These are phyloP conservation scores for Caenorhabditis brenneri DNA, from an alignment of 1,140 invertebrate genomes.

Conservation along the genomic window DNA sequence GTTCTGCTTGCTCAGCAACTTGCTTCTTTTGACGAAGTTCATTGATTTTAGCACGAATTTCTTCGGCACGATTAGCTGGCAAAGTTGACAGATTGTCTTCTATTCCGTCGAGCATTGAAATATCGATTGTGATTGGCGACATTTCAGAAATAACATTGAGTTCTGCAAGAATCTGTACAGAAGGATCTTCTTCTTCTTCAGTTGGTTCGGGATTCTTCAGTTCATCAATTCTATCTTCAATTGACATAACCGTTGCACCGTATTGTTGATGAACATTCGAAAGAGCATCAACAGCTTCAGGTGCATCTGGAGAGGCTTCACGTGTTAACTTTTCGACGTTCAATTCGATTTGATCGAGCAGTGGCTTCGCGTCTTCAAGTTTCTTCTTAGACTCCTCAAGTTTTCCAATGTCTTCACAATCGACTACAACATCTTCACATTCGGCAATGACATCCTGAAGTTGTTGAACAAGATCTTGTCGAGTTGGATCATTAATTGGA, in stretches of 20 bases:
- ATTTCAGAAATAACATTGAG: neutral
- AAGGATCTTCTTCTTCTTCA: neutral
- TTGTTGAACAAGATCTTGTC: constrained; percentile 21
- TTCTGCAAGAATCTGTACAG: neutral
- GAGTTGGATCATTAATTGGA: constrained; percentile 5
- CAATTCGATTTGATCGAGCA: neutral
- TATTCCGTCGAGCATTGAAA: neutral
- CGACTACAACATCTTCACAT: constrained; percentile 11
- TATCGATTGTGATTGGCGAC: neutral
- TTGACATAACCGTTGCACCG: constrained; percentile 5
- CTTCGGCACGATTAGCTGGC: neutral
- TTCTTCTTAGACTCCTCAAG: neutral
- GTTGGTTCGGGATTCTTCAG: neutral
- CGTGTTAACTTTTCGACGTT: constrained; percentile 15
- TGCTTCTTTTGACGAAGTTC: constrained; percentile 12
- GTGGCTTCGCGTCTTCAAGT: neutral
- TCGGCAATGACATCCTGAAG: constrained; percentile 8
- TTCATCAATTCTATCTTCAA: constrained; percentile 26
- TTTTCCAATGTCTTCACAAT: neutral
- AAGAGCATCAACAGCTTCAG: constrained; percentile 11
- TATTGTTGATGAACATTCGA: constrained; percentile 35
- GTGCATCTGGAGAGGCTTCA: constrained; percentile 23
- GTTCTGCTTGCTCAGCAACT: neutral
- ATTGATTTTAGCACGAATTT: constrained; percentile 2
- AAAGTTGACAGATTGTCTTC: neutral